Evolutionary conservation across 2,113 vertebrate species (phyloP).

Genomic region (Lichenostomus cassidix): DNA sequence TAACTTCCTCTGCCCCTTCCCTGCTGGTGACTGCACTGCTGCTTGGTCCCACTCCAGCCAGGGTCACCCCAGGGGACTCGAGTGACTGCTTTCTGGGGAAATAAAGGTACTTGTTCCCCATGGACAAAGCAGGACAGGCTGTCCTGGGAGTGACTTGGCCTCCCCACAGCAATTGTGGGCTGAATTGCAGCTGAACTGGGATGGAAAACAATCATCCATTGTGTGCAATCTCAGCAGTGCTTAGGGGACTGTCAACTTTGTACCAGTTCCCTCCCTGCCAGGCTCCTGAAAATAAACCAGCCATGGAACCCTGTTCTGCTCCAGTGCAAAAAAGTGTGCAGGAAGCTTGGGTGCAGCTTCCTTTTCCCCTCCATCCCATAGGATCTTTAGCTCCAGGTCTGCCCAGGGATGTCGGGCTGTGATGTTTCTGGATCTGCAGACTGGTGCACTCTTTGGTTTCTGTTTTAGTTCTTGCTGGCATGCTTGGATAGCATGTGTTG

Average conservation of each 20-base stretch:
- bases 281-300: background rate
- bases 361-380: conserved; percentile 24
- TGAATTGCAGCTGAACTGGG: conserved; percentile 44
- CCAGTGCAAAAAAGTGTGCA: background rate
- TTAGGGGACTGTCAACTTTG: background rate
- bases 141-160: conserved; percentile 15
- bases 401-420: conserved; percentile 59
- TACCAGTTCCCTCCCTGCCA: background rate
- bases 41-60: background rate
- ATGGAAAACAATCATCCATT: conserved; percentile 32
- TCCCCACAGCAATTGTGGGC: background rate
- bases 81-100: conserved; percentile 32
- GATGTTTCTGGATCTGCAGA: conserved; percentile 53
- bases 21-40: background rate
- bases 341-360: conserved; percentile 63
- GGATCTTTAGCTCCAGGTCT: conserved; percentile 57
- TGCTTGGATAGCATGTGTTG: conserved; percentile 79
- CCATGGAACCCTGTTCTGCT: background rate
- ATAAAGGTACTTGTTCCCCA: conserved; percentile 57
- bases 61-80: conserved; percentile 16
- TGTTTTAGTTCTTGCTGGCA: conserved; percentile 80
- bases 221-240: background rate
- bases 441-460: conserved; percentile 77
- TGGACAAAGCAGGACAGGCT: background rate
- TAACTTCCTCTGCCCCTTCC: background rate